Evolutionary conservation across 2,797 vertebrate genomes (phyloP), one percentile per base, ranked within the genome.

Genomic region (Pachyuromys duprasi): DNA sequence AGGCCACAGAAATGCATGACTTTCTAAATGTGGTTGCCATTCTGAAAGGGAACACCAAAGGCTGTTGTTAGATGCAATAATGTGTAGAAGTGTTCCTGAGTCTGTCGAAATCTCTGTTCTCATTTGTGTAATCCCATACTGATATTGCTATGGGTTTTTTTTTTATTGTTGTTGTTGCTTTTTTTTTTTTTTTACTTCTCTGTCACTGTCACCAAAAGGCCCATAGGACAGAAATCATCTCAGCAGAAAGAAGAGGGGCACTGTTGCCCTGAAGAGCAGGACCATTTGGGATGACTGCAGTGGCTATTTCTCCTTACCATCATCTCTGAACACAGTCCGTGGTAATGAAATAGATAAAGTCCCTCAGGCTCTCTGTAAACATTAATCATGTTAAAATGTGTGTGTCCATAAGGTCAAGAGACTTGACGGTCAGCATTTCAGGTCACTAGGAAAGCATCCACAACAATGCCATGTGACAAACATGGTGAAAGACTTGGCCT

Each of bases 341-440:
- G 60, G 83, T 76, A 31, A 24, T 28, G 65, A 57, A 22, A 20
- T 45, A 7, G 45, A 4, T 4, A 0, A 49, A 62, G 24, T 49
- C 86, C 89, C 33, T 24, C 67, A 24, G 70, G 80, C 91, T 82
- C 53, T 55, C 55, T 45, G 75, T 90, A 90, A 86, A 89, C 95
- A 94, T 57, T 89, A 67, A 95, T 28, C 62, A 36, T 83, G 89
- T 69, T 93, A 78, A 93, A 90, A 96, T 75, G 89, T 45, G 45
- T 45, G 45, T 95, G 96, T 78, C 79, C 45, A 96, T 96, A 83
- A 86, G 69, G 87, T 79, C 86, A 93, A 95, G 60, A 95, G 95
- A 95, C 63, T 18, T 36, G 89, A 87, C 79, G 84, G 65, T 70
- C 88, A 62, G 82, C 65, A 57, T 86, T 89, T 91, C 8, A 60